These are phyloP conservation scores for Corythornis cristatus DNA, from an alignment of 2,113 vertebrate genomes.

Conservation along the genomic window DNA sequence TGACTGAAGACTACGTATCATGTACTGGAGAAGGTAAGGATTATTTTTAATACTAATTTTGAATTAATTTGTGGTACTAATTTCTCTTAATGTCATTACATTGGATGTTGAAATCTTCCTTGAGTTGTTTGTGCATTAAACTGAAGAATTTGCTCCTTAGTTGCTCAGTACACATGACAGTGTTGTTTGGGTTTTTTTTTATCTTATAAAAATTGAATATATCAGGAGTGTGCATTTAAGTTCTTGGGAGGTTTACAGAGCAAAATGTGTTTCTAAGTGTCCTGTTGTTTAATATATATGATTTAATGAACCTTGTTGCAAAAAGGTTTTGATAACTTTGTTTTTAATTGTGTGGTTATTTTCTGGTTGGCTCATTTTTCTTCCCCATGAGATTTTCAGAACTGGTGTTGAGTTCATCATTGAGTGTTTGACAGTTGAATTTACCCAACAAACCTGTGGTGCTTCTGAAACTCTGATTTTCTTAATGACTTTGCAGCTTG, in stretches of 20 bases:
- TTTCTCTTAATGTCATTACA: accelerated
- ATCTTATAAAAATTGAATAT: background rate
- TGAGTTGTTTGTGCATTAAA: background rate
- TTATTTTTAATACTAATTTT: background rate
- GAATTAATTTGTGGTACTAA: background rate
- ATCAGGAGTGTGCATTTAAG: background rate
- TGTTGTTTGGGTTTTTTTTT: background rate
- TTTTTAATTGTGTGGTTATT: background rate
- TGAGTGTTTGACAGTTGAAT: background rate
- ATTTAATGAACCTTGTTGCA: background rate
- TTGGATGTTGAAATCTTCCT: background rate
- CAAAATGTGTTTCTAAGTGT: background rate
- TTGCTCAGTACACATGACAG: background rate
- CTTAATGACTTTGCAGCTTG: background rate
- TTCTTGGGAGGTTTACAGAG: background rate
- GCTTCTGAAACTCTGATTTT: background rate
- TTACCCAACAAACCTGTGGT: background rate
- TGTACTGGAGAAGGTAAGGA: conserved; percentile 28
- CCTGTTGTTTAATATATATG: background rate
- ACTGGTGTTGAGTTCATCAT: background rate
- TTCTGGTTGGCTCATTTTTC: background rate
- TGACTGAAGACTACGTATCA: background rate
- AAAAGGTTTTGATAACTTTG: background rate
- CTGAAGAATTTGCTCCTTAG: background rate
- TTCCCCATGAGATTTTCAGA: background rate